Conservation (phyloP, 2,797 vertebrate species). For the Galaxias olidus region DNA sequence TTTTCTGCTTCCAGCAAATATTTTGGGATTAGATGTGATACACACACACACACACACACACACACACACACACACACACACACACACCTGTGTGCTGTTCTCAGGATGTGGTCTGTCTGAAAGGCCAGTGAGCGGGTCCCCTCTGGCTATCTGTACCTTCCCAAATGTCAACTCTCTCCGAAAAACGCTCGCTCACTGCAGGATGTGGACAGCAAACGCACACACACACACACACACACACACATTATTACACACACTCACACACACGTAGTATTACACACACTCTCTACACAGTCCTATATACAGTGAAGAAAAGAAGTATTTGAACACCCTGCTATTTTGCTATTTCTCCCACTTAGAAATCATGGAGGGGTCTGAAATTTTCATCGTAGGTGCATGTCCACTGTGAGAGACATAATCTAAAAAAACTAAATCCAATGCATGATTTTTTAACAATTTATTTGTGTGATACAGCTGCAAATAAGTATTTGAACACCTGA, state of each 20-base stretch:
- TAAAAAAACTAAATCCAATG: too few species aligned
- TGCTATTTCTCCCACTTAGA: too few species aligned
- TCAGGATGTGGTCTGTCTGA: conserved; percentile 47
- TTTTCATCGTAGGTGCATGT: too few species aligned
- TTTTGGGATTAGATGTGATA: not conserved
- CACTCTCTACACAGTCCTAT: too few species aligned
- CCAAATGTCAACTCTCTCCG: conserved; percentile 63
- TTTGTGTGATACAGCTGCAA: too few species aligned
- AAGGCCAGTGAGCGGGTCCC: conserved; percentile 51
- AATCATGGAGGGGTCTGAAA: too few species aligned
- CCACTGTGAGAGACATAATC: too few species aligned
- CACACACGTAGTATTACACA: too few species aligned
- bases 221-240: conserved; percentile 1
- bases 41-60: conserved; percentile 6
- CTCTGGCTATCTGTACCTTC: conserved; percentile 56
- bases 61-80: conserved; percentile 17
- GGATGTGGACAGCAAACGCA: conserved; percentile 20
- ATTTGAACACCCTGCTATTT: too few species aligned
- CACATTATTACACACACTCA: conserved; percentile 29
- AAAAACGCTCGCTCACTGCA: conserved; percentile 45
- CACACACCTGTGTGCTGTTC: conserved; percentile 24
- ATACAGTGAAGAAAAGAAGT: too few species aligned
- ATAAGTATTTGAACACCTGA: too few species aligned
- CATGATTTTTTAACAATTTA: too few species aligned
- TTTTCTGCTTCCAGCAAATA: not conserved